Evolutionary conservation across 2,888 invertebrate genomes (phyloP), one percentile per base, ranked within the genome.

Genomic region (Agriopis marginaria): DNA sequence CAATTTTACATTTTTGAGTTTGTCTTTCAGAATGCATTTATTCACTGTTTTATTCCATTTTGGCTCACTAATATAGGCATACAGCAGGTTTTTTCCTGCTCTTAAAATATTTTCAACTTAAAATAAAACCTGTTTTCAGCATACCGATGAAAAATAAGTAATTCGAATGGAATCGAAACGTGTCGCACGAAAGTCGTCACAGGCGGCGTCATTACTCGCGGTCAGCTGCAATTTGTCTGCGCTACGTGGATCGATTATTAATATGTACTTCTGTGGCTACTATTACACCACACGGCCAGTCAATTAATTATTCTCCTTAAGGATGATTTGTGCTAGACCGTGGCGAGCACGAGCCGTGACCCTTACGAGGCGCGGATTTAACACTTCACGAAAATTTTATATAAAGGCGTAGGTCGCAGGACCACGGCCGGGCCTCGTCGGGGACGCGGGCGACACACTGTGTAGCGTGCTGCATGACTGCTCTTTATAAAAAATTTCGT

Each of bases 221-320:
- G 79, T 81, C 86, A 83, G 81, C 85, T 82, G 88, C 88, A 91
- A 93, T 92, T 91, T 92, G 92, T 91, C 90, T 75, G 71, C 59
- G 66, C 79, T 86, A 91, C 91, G 91, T 91, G 90, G 72, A 86
- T 87, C 85, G 91, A 82, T 88, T 93, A 90, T 90, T 91, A 91
- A 93, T 90, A 84, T 86, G 82, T 80, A 77, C 32, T 32, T 32
- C 0, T 32, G 32, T 32, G 32, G 80, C 80, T 82, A 86, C 91
- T 90, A 89, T 91, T 91, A 89, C 86, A 80, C 82, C 81, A 77
- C 50, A 45, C 81, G 79, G 79, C 82, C 84, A 83, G 86, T 88
- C 86, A 86, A 90, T 91, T 91, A 89, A 90, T 89, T 86, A 86
- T 81, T 77, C 79, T 78, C 90, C 89, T 88, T 92, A 89, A 23